Evolutionary conservation across 53 echinoderm and acorn worm species (phyloP).

Genomic region (Hippasteria phrygiana): DNA sequence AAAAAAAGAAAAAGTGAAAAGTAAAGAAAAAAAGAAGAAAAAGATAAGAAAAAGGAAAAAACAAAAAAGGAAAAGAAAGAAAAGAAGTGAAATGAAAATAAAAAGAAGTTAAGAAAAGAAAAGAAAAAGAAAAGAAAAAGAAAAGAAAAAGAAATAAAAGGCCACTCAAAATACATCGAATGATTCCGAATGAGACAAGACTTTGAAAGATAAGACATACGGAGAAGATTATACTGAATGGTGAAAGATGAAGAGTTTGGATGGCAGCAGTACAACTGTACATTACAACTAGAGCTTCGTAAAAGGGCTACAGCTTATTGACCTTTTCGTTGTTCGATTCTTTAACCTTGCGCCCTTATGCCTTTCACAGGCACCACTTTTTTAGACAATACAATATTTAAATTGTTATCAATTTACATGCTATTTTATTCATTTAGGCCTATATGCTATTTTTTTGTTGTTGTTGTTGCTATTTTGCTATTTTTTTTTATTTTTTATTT

Average conservation of each 20-base stretch:
- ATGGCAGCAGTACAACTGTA: no score
- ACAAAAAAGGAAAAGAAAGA: neutral
- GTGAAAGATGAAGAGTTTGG: no score
- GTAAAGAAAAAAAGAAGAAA: neutral
- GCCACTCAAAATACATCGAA: neutral
- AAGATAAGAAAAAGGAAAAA: neutral
- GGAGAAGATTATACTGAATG: neutral
- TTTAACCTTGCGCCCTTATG: conserved; percentile 37
- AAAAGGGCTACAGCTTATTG: conserved; percentile 50
- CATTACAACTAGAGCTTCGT: no score
- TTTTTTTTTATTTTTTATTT: neutral
- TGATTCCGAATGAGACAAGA: neutral
- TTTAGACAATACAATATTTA: neutral
- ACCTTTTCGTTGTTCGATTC: conserved; percentile 27
- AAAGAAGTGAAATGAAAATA: neutral
- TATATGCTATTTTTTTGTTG: neutral
- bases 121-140: neutral
- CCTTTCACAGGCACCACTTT: conserved; percentile 25
- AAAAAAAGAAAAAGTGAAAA: neutral
- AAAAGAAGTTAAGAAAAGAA: neutral
- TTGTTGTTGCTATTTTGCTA: no score
- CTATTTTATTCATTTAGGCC: neutral
- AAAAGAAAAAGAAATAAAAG: neutral
- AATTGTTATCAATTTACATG: neutral
- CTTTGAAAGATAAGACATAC: neutral